Evolutionary conservation across 2,888 invertebrate species (phyloP).

Genomic region (Cephalotes varians): DNA sequence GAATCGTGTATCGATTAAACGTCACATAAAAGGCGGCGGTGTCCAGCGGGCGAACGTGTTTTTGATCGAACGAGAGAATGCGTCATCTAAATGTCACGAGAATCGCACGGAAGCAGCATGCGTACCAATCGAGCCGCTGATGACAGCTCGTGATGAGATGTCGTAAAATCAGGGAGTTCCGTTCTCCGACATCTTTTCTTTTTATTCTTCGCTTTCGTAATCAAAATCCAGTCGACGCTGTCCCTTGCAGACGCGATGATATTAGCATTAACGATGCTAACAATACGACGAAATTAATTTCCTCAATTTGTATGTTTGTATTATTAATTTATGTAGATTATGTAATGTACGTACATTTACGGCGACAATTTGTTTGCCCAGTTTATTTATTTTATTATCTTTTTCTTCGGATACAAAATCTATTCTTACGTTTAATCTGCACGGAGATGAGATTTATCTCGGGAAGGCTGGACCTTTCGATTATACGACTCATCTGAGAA

Average conservation of each 20-base stretch:
- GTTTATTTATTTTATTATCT: neutral
- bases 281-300: slow-evolving; percentile 8
- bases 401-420: neutral
- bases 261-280: neutral
- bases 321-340: too few relatives aligned
- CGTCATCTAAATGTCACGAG: slow-evolving; percentile 54
- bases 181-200: neutral
- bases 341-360: too few relatives aligned
- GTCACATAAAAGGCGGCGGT: slow-evolving; percentile 52
- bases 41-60: slow-evolving; percentile 50
- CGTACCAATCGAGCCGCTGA: slow-evolving; percentile 36
- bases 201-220: slow-evolving; percentile 1
- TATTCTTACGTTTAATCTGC: neutral
- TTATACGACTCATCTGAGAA: neutral
- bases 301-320: neutral
- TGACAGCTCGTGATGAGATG: slow-evolving; percentile 36
- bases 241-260: neutral
- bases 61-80: slow-evolving; percentile 48
- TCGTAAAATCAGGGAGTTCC: slow-evolving; percentile 24
- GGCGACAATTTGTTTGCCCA: too few relatives aligned
- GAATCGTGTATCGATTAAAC: slow-evolving; percentile 55
- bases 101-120: slow-evolving; percentile 27
- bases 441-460: neutral
- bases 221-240: slow-evolving; percentile 6
- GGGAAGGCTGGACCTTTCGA: neutral